Percentiles rank a stretch among this genome's conserved stretches.
phyloP scores from a whole-genome alignment of 2,113 vertebrate species.

The Reinhardtius hippoglossoides region DNA sequence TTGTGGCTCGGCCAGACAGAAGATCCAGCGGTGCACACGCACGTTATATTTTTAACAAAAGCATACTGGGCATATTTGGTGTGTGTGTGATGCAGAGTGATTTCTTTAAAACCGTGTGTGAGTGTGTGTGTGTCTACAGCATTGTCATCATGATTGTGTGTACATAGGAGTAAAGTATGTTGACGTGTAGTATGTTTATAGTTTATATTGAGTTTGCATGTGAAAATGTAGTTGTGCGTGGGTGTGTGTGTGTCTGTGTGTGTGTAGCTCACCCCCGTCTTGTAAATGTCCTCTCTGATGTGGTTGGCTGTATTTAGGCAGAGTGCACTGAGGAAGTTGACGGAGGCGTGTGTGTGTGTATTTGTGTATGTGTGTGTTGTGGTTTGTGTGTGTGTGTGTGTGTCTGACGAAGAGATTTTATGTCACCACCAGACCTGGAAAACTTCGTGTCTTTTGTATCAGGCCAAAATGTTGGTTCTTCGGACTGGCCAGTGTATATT shows the following conservation, averaged over 20 bases:
- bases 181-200: slow-evolving; percentile 26
- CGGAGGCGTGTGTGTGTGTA: slow-evolving; percentile 30
- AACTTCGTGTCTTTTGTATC: slow-evolving; percentile 56
- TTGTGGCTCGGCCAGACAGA: slow-evolving; percentile 50
- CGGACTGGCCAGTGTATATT: slow-evolving; percentile 58
- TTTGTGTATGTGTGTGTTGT: slow-evolving; percentile 30
- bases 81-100: slow-evolving; percentile 50
- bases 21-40: slow-evolving; percentile 34
- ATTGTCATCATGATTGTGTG: slow-evolving; percentile 8
- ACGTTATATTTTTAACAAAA: slow-evolving; percentile 68
- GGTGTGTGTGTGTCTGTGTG: slow-evolving; percentile 45
- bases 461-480: slow-evolving; percentile 53
- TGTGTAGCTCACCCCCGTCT: slow-evolving; percentile 50
- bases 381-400: slow-evolving; percentile 15
- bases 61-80: slow-evolving; percentile 63
- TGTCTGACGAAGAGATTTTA: slow-evolving; percentile 28
- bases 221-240: slow-evolving; percentile 19
- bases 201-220: slow-evolving; percentile 21
- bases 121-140: slow-evolving; percentile 1
- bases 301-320: slow-evolving; percentile 71
- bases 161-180: background rate
- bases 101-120: slow-evolving; percentile 44
- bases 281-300: slow-evolving; percentile 73
- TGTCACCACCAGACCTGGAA: slow-evolving; percentile 57
- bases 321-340: slow-evolving; percentile 53